Base-by-base conservation (phyloP, 1,140 invertebrate species). In the Drosophila pseudoobscura region DNA sequence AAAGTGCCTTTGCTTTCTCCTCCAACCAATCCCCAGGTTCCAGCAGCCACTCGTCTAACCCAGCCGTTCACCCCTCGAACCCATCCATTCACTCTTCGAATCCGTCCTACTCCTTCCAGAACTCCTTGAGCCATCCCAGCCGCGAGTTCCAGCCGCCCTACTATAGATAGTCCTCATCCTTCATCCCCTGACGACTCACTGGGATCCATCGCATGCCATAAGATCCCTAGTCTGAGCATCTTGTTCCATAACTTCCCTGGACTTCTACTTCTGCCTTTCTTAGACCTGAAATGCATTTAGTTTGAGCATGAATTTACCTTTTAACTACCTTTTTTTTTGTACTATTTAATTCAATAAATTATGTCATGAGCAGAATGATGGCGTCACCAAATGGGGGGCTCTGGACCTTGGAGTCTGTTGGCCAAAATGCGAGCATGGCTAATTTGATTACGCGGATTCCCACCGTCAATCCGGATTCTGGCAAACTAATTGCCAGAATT, bases 71-170 rank as follows among this genome's bases (percentile, higher is more conserved):
- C 2, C 2, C 31, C 8, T 35, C 31, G 0, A 35, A 9, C 8
- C 31, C 31, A 35, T 11, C 26, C 8, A 24, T 29, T 7, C 29
- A 29, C 29, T 29, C 29, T 6, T 7, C 52, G 41, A 8, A 29
- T n/a, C 49, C 69, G 7, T 31, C 62, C 3, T 17, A 22, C 5
- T 0, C 9, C 50, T 13, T 5, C 6, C 35, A 17, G 9, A 56
- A 69, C 20, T 13, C 50, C 20, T 7, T 79, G 17, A 17, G 22
- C 1, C 55, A 54, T 53, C 80, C 80, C 6, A 84, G 82, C 49
- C 53, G 77, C 6, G 77, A 87, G 6, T 84, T 87, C 9, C 66
- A 77, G 47, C 73, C 77, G 2, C 80, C 80, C 2, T 84, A 87
- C 39, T 84, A 77, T 45, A 77, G 20, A 47, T 44, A 15, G 15